These are phyloP conservation scores for Drosophila kanapiae DNA, from an alignment of 1,140 invertebrate genomes.

Conservation along the genomic window DNA sequence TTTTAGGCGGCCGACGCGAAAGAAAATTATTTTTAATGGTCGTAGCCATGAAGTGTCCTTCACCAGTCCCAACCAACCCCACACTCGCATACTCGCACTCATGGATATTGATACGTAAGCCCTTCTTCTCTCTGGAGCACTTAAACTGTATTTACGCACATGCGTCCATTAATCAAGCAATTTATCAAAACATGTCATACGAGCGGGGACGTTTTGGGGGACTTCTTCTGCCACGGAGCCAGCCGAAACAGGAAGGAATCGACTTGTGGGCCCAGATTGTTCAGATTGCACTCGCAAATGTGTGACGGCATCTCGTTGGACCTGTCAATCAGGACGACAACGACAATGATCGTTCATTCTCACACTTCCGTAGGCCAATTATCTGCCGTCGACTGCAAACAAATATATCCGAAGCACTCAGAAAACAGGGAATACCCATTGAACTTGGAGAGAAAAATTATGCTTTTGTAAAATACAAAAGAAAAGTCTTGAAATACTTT, in stretches of 20 bases:
- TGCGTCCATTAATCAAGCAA: constrained; percentile 80
- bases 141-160: constrained; percentile 77
- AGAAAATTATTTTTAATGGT: constrained; percentile 77
- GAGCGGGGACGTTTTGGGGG: constrained; percentile 7
- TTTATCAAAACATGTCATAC: constrained; percentile 80
- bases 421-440: no score
- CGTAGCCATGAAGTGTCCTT: constrained; percentile 51
- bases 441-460: no score
- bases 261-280: constrained; percentile 44
- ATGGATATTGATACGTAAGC: constrained; percentile 59
- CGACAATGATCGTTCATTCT: constrained; percentile 29
- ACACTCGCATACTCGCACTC: constrained; percentile 2
- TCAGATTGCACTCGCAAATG: constrained; percentile 11
- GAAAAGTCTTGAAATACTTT: not conserved
- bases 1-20: constrained; percentile 47
- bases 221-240: constrained; percentile 33
- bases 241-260: constrained; percentile 27
- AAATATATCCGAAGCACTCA: constrained; percentile 14
- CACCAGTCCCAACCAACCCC: not conserved
- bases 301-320: constrained; percentile 34
- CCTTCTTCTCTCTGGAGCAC: constrained; percentile 52
- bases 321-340: constrained; percentile 26
- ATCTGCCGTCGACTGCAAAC: constrained; percentile 25
- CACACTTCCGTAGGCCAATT: constrained; percentile 34
- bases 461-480: not conserved